Conservation (phyloP, 64 coral and sea anemone genomes). For the Pachyseris speciosa region DNA sequence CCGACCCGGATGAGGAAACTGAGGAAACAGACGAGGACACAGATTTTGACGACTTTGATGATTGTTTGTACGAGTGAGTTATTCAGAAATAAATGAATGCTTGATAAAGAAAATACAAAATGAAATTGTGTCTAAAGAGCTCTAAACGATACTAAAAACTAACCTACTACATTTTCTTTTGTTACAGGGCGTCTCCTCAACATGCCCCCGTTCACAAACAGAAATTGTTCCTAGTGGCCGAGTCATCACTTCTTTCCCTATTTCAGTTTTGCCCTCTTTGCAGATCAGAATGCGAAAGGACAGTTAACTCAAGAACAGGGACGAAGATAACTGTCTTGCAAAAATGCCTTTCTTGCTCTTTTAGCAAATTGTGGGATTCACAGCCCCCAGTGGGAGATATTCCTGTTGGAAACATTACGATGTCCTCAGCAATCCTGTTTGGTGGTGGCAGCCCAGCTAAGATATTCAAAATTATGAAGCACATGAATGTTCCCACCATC, state of each 20-base stretch:
- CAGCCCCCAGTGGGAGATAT: slow-evolving; percentile 4
- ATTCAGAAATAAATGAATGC: background rate
- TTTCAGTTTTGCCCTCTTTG: background rate
- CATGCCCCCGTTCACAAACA: background rate
- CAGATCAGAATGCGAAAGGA: background rate
- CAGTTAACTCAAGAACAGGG: background rate
- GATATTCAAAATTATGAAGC: slow-evolving; percentile 30
- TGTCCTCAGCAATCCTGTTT: slow-evolving; percentile 47
- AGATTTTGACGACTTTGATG: slow-evolving; percentile 4
- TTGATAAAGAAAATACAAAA: background rate
- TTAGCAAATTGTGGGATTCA: slow-evolving; percentile 20
- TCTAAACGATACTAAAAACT: background rate
- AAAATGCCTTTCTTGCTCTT: slow-evolving; percentile 27
- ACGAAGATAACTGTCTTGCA: background rate
- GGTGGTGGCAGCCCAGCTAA: slow-evolving; percentile 48
- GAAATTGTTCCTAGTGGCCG: slow-evolving; percentile 10
- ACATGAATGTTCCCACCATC: slow-evolving; percentile 51
- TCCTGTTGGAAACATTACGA: slow-evolving; percentile 35
- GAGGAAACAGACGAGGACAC: background rate
- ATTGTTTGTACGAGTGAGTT: slow-evolving; percentile 2
- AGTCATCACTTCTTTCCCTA: slow-evolving; percentile 4
- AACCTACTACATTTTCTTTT: background rate
- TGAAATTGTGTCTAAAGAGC: no score
- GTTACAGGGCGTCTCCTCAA: background rate
- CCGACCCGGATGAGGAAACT: background rate